phyloP scores from a whole-genome alignment of 2,888 invertebrate genomes.

The Allygus modestus region DNA sequence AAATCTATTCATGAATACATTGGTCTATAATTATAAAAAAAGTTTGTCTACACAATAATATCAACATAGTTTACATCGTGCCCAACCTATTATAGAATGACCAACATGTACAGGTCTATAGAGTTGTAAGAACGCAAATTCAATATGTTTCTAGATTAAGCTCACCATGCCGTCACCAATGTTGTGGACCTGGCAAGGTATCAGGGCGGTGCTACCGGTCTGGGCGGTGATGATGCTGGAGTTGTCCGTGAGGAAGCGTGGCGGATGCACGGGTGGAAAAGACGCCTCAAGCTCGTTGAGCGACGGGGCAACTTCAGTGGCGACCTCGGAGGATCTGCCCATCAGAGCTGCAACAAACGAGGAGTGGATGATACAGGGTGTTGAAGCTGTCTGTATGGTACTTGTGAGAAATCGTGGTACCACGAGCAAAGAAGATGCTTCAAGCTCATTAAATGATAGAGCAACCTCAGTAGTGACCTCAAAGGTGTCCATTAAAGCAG shows the following conservation, averaged over 20 bases:
- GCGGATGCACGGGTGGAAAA: conserved; percentile 64
- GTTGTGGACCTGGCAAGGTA: conserved; percentile 90
- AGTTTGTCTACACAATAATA: no score
- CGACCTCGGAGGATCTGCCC: conserved; percentile 5
- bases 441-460: conserved; percentile 56
- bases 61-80: no score
- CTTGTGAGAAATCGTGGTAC: conserved; percentile 80
- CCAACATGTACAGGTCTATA: no score
- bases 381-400: conserved; percentile 92
- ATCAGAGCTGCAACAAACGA: conserved; percentile 40
- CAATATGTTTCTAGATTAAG: no score
- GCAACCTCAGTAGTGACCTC: conserved; percentile 29
- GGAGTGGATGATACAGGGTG: conserved; percentile 72
- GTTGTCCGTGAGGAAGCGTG: conserved; percentile 86
- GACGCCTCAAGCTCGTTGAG: conserved; percentile 62
- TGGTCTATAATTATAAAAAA: no score
- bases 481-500: conserved; percentile 17
- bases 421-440: conserved; percentile 60
- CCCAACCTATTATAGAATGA: no score
- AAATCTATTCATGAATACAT: no score
- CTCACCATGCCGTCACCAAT: conserved; percentile 94
- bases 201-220: conserved; percentile 88
- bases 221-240: conserved; percentile 89
- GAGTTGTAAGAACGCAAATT: no score
- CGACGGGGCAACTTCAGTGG: conserved; percentile 31